Evolutionary conservation across 2,797 vertebrate species (phyloP).

Genomic region (Dromococcyx pavoninus): DNA sequence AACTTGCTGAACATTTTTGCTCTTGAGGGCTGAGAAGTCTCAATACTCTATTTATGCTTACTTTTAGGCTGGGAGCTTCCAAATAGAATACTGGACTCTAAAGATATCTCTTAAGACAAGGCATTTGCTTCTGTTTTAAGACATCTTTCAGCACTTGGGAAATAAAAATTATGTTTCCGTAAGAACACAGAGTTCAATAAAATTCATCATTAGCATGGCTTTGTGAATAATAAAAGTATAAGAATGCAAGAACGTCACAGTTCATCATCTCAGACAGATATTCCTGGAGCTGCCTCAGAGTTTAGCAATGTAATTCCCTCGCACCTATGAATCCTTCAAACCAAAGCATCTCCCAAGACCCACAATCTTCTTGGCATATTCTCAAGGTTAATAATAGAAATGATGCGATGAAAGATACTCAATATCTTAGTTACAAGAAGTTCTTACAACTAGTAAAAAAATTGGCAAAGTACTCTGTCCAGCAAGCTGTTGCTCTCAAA

Average conservation of each 20-base stretch:
- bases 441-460: not conserved
- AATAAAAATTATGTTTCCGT: not conserved
- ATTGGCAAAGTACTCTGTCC: not conserved
- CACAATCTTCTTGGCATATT: not conserved
- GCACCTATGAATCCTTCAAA: not conserved
- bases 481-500: not conserved
- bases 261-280: not conserved
- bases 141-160: not conserved
- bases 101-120: not conserved
- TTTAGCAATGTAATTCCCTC: not conserved
- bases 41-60: not conserved
- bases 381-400: not conserved
- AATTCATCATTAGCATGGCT: not conserved
- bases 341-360: not conserved
- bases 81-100: not conserved
- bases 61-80: not conserved
- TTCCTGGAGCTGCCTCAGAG: fast-evolving
- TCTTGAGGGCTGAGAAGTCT: not conserved
- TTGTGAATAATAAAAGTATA: not conserved
- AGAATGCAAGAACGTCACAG: not conserved
- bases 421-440: not conserved
- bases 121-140: not conserved
- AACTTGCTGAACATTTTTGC: not conserved
- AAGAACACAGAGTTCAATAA: not conserved
- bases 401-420: not conserved